Evolutionary conservation across 2,888 invertebrate species (phyloP).

Genomic region (Eristalis tenax): DNA sequence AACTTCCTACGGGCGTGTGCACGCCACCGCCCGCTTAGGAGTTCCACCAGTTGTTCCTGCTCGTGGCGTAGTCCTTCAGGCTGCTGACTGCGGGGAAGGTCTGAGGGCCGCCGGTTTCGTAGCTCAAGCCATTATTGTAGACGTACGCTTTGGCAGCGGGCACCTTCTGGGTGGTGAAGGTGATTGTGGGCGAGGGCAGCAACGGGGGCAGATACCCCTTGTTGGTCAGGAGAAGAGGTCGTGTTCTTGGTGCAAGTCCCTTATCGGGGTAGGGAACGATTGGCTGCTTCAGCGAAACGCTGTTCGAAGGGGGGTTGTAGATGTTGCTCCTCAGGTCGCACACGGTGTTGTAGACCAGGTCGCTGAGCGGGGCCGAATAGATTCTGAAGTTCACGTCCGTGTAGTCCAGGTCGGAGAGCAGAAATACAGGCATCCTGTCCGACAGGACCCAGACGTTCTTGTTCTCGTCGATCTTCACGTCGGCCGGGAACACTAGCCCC

Average conservation of each 20-base stretch:
- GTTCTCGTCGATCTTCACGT: constrained; percentile 88
- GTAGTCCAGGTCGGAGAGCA: constrained; percentile 87
- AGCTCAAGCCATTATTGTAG: constrained; percentile 80
- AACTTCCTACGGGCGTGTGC: neutral
- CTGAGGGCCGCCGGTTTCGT: constrained; percentile 79
- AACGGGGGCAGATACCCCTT: constrained; percentile 66
- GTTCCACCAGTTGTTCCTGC: constrained; percentile 76
- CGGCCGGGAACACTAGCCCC: constrained; percentile 89
- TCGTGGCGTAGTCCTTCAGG: constrained; percentile 76
- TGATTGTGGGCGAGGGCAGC: constrained; percentile 5
- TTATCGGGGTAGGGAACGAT: constrained; percentile 21
- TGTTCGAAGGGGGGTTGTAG: constrained; percentile 76
- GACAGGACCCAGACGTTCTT: constrained; percentile 91
- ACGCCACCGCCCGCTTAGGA: neutral
- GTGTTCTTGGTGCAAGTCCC: constrained; percentile 14
- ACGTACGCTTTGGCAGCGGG: constrained; percentile 79
- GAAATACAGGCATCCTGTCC: constrained; percentile 90
- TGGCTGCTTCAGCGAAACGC: constrained; percentile 67
- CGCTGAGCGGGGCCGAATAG: constrained; percentile 86
- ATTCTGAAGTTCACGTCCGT: constrained; percentile 90
- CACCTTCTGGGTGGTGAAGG: constrained; percentile 65
- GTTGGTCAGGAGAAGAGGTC: constrained; percentile 18
- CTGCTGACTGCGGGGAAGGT: constrained; percentile 75
- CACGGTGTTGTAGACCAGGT: constrained; percentile 87
- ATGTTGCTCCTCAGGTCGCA: constrained; percentile 83